Conservation (phyloP, 2,888 invertebrate genomes). For the Magallana nippona region DNA sequence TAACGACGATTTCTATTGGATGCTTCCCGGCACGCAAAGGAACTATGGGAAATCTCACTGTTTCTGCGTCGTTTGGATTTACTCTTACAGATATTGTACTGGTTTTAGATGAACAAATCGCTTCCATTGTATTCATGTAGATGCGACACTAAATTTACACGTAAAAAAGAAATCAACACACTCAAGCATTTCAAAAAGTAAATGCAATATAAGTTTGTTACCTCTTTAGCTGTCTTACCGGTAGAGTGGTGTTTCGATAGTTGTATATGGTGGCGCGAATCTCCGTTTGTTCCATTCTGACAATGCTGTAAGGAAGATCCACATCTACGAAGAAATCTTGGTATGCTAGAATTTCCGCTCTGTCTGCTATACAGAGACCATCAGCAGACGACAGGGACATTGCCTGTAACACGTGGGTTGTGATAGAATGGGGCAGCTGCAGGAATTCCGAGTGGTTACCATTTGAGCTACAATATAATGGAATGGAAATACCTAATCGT, state of each 20-base stretch:
- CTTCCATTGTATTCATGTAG: slow-evolving; percentile 42
- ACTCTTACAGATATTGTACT: slow-evolving; percentile 52
- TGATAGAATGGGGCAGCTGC: slow-evolving; percentile 61
- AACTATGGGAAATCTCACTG: slow-evolving; percentile 65
- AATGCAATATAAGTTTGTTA: too few relatives aligned
- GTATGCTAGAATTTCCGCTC: slow-evolving; percentile 57
- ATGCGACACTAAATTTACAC: slow-evolving; percentile 39
- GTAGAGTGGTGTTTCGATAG: slow-evolving; percentile 51
- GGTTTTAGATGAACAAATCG: slow-evolving; percentile 42
- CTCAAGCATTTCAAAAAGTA: neutral
- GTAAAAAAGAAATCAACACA: neutral
- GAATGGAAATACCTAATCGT: neutral
- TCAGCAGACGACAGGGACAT: slow-evolving; percentile 58
- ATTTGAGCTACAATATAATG: slow-evolving; percentile 28
- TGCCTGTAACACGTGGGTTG: slow-evolving; percentile 62
- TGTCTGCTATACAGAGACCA: slow-evolving; percentile 61
- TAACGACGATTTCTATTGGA: slow-evolving; percentile 56
- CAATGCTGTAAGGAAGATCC: slow-evolving; percentile 64
- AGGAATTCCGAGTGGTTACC: slow-evolving; percentile 49
- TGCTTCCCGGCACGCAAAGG: slow-evolving; percentile 65
- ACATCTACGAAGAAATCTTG: slow-evolving; percentile 64
- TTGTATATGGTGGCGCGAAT: slow-evolving; percentile 66
- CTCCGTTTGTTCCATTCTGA: slow-evolving; percentile 66
- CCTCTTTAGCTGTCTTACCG: neutral
- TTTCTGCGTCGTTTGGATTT: slow-evolving; percentile 58